Evolutionary conservation across 2,797 vertebrate genomes (phyloP).

Genomic region (Xyrichtys novacula): DNA sequence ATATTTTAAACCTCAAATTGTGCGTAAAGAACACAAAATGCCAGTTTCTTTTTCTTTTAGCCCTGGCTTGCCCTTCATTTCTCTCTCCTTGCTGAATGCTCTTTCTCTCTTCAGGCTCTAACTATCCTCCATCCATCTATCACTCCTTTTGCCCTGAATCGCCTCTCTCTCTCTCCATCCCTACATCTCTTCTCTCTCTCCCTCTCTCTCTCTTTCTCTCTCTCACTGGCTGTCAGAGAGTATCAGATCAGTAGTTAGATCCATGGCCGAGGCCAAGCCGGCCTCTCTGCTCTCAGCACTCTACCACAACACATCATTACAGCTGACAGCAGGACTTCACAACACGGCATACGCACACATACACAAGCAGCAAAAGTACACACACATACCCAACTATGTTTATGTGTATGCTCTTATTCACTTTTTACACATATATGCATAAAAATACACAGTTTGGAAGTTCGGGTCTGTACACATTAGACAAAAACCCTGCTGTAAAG

Average conservation of each 20-base stretch:
- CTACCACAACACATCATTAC: conserved; percentile 81
- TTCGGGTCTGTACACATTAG: conserved; percentile 42
- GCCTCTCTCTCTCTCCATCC: conserved; percentile 40
- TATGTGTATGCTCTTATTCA: conserved; percentile 26
- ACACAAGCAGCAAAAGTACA: conserved; percentile 21
- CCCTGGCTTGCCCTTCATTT: conserved; percentile 46
- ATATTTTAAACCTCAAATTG: conserved; percentile 18
- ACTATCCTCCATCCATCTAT: conserved; percentile 59
- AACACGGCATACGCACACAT: conserved; percentile 40
- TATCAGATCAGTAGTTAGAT: conserved; percentile 84
- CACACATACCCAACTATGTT: conserved; percentile 25
- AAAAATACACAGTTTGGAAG: conserved; percentile 32
- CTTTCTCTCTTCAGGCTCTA: conserved; percentile 49
- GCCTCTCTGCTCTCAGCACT: conserved; percentile 78
- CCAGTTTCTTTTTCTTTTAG: conserved; percentile 40
- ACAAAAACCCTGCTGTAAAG: conserved; percentile 30
- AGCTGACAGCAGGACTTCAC: conserved; percentile 80
- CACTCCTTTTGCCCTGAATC: conserved; percentile 61
- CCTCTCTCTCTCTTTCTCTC: conserved; percentile 32
- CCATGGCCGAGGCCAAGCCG: conserved; percentile 77
- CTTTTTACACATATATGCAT: conserved; percentile 16
- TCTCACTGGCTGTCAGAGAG: conserved; percentile 74
- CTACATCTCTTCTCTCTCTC: conserved; percentile 36
- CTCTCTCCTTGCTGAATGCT: conserved; percentile 45
- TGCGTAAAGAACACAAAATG: conserved; percentile 2